A percentile compares a stretch with the other conserved stretches of the same genome.
Evolutionary conservation across 1,140 invertebrate species (phyloP).

Genomic region (Drosophila mayri): DNA sequence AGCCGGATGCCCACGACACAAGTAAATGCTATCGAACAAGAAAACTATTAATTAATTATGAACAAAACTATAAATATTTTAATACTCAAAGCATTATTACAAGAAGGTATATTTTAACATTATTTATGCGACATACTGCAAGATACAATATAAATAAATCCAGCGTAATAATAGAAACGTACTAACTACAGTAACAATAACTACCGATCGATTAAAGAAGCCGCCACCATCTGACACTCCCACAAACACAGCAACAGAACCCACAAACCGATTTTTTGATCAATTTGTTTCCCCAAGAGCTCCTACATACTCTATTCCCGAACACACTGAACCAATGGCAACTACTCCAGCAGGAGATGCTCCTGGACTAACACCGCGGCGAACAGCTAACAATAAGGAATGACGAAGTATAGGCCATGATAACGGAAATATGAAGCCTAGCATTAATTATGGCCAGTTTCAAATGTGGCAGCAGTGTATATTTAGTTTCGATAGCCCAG

Average conservation of each 20-base stretch:
- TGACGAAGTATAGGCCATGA: conserved; percentile 32
- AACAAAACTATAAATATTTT: conserved; percentile 79
- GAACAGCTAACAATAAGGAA: conserved; percentile 48
- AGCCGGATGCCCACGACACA: conserved; percentile 66
- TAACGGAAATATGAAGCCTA: conserved; percentile 48
- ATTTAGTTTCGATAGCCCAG: conserved; percentile 76
- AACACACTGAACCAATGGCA: conserved; percentile 20
- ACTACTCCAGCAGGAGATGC: background rate
- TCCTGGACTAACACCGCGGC: conserved; percentile 31
- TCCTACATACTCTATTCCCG: conserved; percentile 3
- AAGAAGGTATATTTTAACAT: conserved; percentile 77
- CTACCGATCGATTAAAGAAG: conserved; percentile 49
- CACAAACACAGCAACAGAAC: conserved; percentile 31
- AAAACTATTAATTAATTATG: conserved; percentile 76
- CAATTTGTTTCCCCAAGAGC: conserved; percentile 25
- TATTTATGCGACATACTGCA: conserved; percentile 74
- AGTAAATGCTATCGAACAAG: conserved; percentile 71
- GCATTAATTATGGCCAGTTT: conserved; percentile 65
- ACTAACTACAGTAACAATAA: conserved; percentile 65
- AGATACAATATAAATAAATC: conserved; percentile 68
- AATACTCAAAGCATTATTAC: conserved; percentile 70
- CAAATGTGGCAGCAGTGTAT: conserved; percentile 55
- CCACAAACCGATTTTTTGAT: conserved; percentile 34
- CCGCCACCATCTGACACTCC: conserved; percentile 48
- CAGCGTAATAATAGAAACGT: conserved; percentile 66